Evolutionary conservation across 2,113 vertebrate genomes (phyloP), one percentile per base, ranked within the genome.

Genomic region (Boulengeromyrus knoepffleri): DNA sequence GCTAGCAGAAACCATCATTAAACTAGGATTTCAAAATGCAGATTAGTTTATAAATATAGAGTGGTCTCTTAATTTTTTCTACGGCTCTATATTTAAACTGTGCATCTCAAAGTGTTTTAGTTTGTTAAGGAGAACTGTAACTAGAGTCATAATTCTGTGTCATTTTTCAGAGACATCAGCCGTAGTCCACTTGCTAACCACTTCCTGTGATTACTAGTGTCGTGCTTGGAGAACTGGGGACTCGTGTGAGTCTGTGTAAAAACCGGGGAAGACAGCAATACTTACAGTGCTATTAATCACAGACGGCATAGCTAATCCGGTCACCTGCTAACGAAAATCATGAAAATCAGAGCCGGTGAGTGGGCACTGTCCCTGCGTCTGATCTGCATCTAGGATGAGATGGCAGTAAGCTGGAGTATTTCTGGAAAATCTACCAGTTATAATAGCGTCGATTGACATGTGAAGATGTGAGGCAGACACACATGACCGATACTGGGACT

Each of bases 181-280:
- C 94, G 92, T 92, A 95, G 92, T 91, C 92, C 94, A 93, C 94
- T 94, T 94, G 95, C 93, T 95, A 96, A 96, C 96, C 95, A 96
- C 96, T 96, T 96, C 96, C 96, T 94, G 94, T 95, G 92, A 93
- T 95, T 94, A 94, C 94, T 94, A 92, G 92, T 95, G 93, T 95
- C 88, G 52, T 88, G 90, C 46, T 42, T 85, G 31, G 13, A 84
- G 31, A 49, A 83, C 49, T 62, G 52, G 90, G 89, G 87, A 52
- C 91, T 89, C 70, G 88, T 86, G 88, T 89, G 53, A 31, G 77
- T 42, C 46, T 50, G 46, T 80, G 53, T 86, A 74, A 52, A 52
- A 87, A 31, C 46, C 3, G 0, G 47, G n/a, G 47, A 85, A 47
- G 13, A 39, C 70, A 39, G 45, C n/a, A 85, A n/a, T 5, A 47